phyloP scores from a whole-genome alignment of 2,888 invertebrate genomes.

The Oscheius onirici region DNA sequence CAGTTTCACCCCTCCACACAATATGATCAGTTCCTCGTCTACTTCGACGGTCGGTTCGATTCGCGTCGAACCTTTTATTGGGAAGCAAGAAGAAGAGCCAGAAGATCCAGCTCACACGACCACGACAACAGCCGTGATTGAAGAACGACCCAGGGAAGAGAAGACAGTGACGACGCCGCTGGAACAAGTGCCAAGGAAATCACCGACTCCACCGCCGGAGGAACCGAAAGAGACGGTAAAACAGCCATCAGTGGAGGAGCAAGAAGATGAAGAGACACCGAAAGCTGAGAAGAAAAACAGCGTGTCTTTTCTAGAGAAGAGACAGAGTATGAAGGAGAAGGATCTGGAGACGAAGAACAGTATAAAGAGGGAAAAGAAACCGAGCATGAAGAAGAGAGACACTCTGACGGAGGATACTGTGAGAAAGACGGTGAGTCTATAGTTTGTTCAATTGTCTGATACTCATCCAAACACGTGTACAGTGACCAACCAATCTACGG shows the following conservation, averaged over 20 bases:
- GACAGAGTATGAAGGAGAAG: conserved; percentile 34
- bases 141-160: conserved; percentile 26
- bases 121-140: conserved; percentile 26
- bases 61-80: conserved; percentile 39
- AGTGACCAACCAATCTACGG: too few relatives aligned
- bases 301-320: background rate
- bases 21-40: conserved; percentile 56
- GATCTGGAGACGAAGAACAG: conserved; percentile 33
- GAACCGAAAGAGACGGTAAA: conserved; percentile 27
- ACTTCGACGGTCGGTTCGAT: conserved; percentile 56
- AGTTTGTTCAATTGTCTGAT: too few relatives aligned
- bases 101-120: background rate
- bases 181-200: background rate
- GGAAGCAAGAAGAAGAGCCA: background rate
- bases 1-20: conserved; percentile 55
- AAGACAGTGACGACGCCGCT: conserved; percentile 17
- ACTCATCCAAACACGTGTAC: too few relatives aligned
- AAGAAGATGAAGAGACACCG: conserved; percentile 33
- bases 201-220: conserved; percentile 31
- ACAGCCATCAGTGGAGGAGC: conserved; percentile 30
- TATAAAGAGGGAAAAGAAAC: conserved; percentile 29
- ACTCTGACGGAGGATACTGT: conserved; percentile 9
- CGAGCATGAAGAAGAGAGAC: conserved; percentile 24
- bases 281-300: conserved; percentile 38
- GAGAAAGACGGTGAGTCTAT: background rate